Conservation (phyloP, 2,888 invertebrate genomes). For the Thysanoteuthis rhombus region DNA sequence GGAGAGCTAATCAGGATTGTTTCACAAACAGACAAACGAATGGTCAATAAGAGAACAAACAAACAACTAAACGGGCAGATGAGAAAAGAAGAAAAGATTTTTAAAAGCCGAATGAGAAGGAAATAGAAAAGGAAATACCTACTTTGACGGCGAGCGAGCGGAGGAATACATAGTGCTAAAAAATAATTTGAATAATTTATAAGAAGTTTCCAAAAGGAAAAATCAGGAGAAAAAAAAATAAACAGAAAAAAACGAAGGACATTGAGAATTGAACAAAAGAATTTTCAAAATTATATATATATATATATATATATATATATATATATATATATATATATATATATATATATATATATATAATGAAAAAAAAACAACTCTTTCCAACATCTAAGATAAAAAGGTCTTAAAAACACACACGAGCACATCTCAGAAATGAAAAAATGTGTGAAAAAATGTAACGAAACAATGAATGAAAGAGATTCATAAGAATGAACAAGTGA, state of each 20-base stretch:
- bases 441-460: background rate
- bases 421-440: background rate
- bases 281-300: background rate
- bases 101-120: background rate
- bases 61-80: background rate
- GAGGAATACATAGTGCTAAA: background rate
- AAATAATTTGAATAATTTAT: background rate
- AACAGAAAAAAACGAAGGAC: background rate
- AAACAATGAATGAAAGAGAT: background rate
- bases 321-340: background rate
- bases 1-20: background rate
- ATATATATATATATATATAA: background rate
- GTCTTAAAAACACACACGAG: background rate
- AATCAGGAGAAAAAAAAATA: background rate
- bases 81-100: background rate
- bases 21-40: background rate
- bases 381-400: background rate
- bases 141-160: slow-evolving; percentile 12
- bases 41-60: background rate
- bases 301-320: background rate
- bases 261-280: too few species aligned
- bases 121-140: background rate
- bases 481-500: background rate
- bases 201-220: background rate
- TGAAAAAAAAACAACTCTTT: background rate